These are phyloP conservation scores for Denticeps clupeoides DNA, from an alignment of 2,797 vertebrate species.

Conservation along the genomic window DNA sequence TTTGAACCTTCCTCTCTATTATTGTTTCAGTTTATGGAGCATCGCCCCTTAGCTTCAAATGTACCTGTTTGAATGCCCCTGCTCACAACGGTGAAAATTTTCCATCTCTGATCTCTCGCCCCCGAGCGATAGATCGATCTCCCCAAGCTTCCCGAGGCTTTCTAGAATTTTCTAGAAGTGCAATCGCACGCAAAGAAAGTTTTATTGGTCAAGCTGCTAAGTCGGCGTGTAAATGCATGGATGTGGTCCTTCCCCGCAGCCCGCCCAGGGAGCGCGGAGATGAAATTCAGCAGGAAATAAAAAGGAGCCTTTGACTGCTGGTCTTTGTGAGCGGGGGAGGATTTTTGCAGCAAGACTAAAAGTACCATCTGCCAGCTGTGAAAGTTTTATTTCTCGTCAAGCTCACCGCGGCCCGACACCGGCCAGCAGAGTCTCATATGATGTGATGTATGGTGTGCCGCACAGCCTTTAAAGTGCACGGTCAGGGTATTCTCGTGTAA, in stretches of 20 bases:
- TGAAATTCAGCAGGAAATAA: slow-evolving; percentile 25
- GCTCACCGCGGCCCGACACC: slow-evolving; percentile 13
- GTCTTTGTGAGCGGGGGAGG: slow-evolving; percentile 31
- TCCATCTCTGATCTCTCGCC: not conserved
- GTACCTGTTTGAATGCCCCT: no score
- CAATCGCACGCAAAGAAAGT: no score
- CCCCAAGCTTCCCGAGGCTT: not conserved
- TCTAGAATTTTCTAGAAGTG: no score
- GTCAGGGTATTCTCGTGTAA: slow-evolving; percentile 37
- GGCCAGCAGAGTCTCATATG: slow-evolving; percentile 10
- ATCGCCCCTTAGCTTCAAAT: not conserved
- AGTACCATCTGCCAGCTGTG: slow-evolving; percentile 42
- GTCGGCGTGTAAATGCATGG: slow-evolving; percentile 21
- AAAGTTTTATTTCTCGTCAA: slow-evolving; percentile 42
- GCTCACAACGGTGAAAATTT: not conserved
- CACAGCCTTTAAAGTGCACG: slow-evolving; percentile 35
- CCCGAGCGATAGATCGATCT: not conserved
- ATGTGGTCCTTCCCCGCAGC: no score
- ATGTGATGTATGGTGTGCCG: slow-evolving; percentile 37
- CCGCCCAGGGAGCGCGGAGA: not conserved
- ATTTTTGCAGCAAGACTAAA: slow-evolving; percentile 30
- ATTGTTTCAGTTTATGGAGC: no score
- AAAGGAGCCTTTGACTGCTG: slow-evolving; percentile 33
- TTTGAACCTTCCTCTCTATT: no score
- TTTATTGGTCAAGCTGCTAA: slow-evolving; percentile 23